Evolutionary conservation across 2,797 vertebrate species (phyloP), one percentile per base, ranked within the genome.

Genomic region (Molothrus ater): DNA sequence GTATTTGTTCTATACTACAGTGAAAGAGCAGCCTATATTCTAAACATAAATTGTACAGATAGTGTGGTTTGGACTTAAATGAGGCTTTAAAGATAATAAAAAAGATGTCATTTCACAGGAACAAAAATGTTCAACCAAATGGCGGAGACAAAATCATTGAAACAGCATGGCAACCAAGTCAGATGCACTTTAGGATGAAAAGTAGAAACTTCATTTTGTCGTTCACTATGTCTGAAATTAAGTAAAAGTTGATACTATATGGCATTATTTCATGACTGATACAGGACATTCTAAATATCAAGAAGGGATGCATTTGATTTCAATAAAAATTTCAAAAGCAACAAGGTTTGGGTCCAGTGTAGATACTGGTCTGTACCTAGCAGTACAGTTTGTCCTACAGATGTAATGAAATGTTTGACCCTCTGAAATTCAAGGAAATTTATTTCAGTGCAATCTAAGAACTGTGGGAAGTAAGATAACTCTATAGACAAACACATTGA

Each of bases 41-140:
- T 83, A 56, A 97, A 91, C 31, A 95, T 43, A 93, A 92, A 91
- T 86, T 68, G 21, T 86, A 94, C 29, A 84, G 11, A 20, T 47
- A 60, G 19, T 17, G 28, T 11, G 1, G 17, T 90, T 83, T 78
- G 36, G 20, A 42, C 6, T 32, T 32, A 74, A 81, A 66, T 29
- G 45, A 63, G 3, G 8, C 26, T 70, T 76, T 66, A 70, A 80
- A 66, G 1, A 38, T 8, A 6, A 76, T 54, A 54, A 61, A 76
- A 72, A 63, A n/a, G 2, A 17, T 59, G 2, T 28, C 3, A 80
- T 57, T 82, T 69, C 45, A 50, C 13, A 42, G 21, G 9, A 17
- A 43, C 7, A 53, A 19, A 60, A 64, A 53, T 20, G 2, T 76
- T 92, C 32, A 74, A 4, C 10, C 11, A 66, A 70, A 11, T 34